Evolutionary conservation across 2,888 invertebrate species (phyloP).

Genomic region (Hofmannophila pseudospretella): DNA sequence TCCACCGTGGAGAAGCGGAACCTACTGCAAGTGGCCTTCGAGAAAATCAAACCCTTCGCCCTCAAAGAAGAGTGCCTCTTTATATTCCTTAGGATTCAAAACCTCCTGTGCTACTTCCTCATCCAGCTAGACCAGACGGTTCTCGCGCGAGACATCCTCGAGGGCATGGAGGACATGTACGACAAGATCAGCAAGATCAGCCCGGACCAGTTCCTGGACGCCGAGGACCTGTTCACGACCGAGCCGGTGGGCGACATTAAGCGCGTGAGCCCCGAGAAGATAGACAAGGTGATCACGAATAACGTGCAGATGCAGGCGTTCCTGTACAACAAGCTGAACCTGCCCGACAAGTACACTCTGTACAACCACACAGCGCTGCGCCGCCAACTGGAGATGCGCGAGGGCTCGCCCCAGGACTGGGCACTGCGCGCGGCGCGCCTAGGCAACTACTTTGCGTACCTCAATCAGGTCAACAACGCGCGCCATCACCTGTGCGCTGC

Average conservation of each 20-base stretch:
- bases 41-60: slow-evolving; percentile 51
- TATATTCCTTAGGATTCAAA: slow-evolving; percentile 75
- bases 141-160: slow-evolving; percentile 67
- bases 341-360: slow-evolving; percentile 69
- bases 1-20: slow-evolving; percentile 52
- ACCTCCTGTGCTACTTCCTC: slow-evolving; percentile 76
- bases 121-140: slow-evolving; percentile 70
- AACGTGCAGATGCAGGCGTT: slow-evolving; percentile 81
- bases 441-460: slow-evolving; percentile 70
- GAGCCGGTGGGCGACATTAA: slow-evolving; percentile 44
- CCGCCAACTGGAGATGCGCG: slow-evolving; percentile 74
- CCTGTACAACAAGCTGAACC: slow-evolving; percentile 75
- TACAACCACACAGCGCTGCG: slow-evolving; percentile 77
- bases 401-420: slow-evolving; percentile 78
- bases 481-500: slow-evolving; percentile 83
- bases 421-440: slow-evolving; percentile 72
- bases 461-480: slow-evolving; percentile 64
- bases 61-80: slow-evolving; percentile 63
- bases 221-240: slow-evolving; percentile 74
- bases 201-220: slow-evolving; percentile 53
- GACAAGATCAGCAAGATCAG: slow-evolving; percentile 49
- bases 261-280: slow-evolving; percentile 62
- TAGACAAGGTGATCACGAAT: slow-evolving; percentile 78
- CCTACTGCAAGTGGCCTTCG: slow-evolving; percentile 44
- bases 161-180: slow-evolving; percentile 66